Base-by-base conservation (phyloP, 2,797 vertebrate species). In the Dermochelys coriacea region DNA sequence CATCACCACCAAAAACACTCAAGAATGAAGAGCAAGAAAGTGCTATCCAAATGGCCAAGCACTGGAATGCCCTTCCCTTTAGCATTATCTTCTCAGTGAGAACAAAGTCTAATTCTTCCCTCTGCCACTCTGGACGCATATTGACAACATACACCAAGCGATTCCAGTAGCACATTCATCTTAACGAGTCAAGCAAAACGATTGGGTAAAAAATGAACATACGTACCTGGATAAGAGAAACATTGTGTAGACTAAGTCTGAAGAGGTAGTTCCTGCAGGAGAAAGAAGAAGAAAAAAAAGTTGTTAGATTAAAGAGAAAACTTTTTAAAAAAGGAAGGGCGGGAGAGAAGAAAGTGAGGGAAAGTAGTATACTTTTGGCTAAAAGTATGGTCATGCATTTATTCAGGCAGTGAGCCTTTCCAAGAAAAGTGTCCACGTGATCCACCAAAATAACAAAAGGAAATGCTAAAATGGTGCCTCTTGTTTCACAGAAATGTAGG, bases 211-310 rank as follows among this genome's bases (percentile, higher is more conserved):
- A 96, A 88, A 18, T 77, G 77, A 89, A 95, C 18, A 64, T 51
- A 87, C 98, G 81, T 99, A 99, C 99, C 99, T 99, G 99, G 94
- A 99, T 98, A 90, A 99, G 98, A 80, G 99, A 99, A 98, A 99
- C 95, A 96, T 99, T 99, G 97, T 98, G 98, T 87, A 99, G 99
- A 98, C 98, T 99, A 98, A 99, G 98, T 97, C 99, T 98, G 99
- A 99, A 99, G 98, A 99, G 99, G 98, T 98, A 99, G 98, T 99
- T 99, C 98, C 99, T 99, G 98, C 83, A 97, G 78, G 91, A 97
- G 95, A 86, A 98, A 96, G 94, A 96, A 94, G 92, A 91, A 88
- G 91, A 97, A 94, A 93, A 85, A 51, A 45, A 91, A 91, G 96
- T 83, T 50, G 19, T 95, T 95, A 93, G 77, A 50, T 89, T 88